phyloP scores from a whole-genome alignment of 2,113 vertebrate genomes.

The Platysternon megacephalum region DNA sequence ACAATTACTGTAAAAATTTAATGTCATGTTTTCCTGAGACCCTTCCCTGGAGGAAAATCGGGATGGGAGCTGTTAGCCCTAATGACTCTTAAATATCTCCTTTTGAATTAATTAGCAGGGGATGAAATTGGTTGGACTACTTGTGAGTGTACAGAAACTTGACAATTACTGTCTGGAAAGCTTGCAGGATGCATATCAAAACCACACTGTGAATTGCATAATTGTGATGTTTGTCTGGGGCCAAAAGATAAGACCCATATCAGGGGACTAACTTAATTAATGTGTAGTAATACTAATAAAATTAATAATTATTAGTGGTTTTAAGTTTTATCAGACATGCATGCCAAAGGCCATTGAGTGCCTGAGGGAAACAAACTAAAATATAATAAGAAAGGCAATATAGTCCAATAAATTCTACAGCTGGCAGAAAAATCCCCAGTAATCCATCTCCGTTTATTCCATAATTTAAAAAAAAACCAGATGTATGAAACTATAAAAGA shows the following conservation, averaged over 20 bases:
- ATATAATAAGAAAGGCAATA: not conserved
- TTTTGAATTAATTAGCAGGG: constrained; percentile 22
- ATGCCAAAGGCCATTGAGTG: not conserved
- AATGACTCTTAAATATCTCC: constrained; percentile 25
- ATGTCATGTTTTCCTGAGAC: constrained; percentile 15
- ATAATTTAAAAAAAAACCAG: not conserved
- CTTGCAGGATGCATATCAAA: constrained; percentile 7
- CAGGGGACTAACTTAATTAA: not conserved
- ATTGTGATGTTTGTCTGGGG: not conserved
- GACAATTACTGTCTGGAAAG: constrained; percentile 29
- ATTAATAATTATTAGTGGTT: not conserved
- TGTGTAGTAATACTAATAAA: not conserved
- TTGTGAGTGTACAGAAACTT: not conserved
- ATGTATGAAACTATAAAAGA: not conserved
- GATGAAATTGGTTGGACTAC: constrained; percentile 1
- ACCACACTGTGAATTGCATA: not conserved
- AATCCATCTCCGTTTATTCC: not conserved
- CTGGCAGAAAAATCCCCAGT: not conserved
- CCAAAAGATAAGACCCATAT: not conserved
- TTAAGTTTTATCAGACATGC: not conserved
- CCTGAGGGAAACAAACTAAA: not conserved
- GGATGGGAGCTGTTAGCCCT: not conserved
- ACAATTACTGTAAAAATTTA: not conserved
- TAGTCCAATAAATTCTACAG: not conserved
- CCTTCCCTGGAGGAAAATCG: not conserved